phyloP scores from a whole-genome alignment of 1,140 invertebrate species.

The Pseudomyrmex gracilis region DNA sequence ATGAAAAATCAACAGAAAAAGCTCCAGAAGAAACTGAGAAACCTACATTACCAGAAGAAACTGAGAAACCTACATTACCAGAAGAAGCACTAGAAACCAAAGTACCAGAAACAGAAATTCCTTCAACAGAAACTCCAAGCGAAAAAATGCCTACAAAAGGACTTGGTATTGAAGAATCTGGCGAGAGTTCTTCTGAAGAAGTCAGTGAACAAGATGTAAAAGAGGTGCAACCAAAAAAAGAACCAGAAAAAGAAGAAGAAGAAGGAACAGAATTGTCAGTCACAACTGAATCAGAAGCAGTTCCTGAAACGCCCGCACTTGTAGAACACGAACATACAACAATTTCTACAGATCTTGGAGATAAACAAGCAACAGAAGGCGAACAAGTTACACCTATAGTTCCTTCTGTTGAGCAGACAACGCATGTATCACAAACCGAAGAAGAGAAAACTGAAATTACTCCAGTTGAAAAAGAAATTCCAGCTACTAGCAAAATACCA shows the following conservation, averaged over 20 bases:
- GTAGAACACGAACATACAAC: conserved; percentile 5
- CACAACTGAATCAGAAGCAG: not conserved
- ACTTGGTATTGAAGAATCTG: conserved; percentile 60
- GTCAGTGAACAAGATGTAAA: conserved; percentile 57
- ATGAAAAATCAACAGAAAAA: conserved; percentile 15
- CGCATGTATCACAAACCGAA: conserved; percentile 37
- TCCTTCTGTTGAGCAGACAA: conserved; percentile 48
- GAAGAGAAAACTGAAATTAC: conserved; percentile 51
- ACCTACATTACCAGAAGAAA: conserved; percentile 42
- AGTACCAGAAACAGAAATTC: conserved; percentile 8
- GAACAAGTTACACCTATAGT: conserved; percentile 13
- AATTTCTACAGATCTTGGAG: not conserved
- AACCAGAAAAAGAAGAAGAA: conserved; percentile 47
- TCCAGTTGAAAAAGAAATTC: conserved; percentile 40
- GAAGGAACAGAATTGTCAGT: not conserved
- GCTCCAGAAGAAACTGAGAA: conserved; percentile 36
- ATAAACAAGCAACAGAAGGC: conserved; percentile 25
- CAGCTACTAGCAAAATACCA: conserved; percentile 5
- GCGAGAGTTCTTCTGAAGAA: conserved; percentile 70
- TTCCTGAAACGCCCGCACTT: not conserved
- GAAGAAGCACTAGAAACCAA: conserved; percentile 37
- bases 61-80: conserved; percentile 33
- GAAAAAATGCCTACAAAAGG: conserved; percentile 68
- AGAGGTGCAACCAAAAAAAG: conserved; percentile 21
- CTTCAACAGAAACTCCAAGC: not conserved